Evolutionary conservation across 1,140 invertebrate genomes (phyloP).

Genomic region (Pogonus chalceus): DNA sequence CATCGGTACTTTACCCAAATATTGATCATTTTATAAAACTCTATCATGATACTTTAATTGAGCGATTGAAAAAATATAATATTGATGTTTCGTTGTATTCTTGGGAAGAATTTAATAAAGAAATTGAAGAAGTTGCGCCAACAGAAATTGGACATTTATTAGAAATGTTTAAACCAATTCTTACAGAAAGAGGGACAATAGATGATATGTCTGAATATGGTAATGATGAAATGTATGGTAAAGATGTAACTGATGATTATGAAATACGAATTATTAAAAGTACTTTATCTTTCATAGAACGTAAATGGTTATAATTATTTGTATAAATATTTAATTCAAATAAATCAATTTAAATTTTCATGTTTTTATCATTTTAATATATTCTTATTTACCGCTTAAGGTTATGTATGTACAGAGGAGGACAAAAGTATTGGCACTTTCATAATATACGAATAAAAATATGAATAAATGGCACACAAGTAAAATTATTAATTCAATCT

Average conservation of each 20-base stretch:
- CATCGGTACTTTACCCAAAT: constrained; percentile 33
- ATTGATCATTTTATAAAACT: constrained; percentile 39
- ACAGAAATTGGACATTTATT: constrained; percentile 31
- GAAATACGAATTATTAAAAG: not conserved
- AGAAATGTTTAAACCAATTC: constrained; percentile 33
- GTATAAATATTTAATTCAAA: too few relatives aligned
- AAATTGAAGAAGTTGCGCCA: constrained; percentile 25
- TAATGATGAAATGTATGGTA: not conserved
- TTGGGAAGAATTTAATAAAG: constrained; percentile 27
- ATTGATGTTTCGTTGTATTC: constrained; percentile 23
- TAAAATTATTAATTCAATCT: too few relatives aligned
- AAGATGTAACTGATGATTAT: not conserved
- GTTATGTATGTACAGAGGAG: too few relatives aligned
- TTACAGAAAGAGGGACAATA: constrained; percentile 30
- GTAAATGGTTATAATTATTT: not conserved
- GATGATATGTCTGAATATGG: constrained; percentile 25
- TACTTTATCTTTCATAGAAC: not conserved
- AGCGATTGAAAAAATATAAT: constrained; percentile 27
- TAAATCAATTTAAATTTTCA: too few relatives aligned
- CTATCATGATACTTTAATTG: constrained; percentile 42
- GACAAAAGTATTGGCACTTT: too few relatives aligned
- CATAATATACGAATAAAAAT: too few relatives aligned
- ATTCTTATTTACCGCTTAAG: too few relatives aligned
- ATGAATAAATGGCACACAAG: too few relatives aligned
- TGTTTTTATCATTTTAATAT: too few relatives aligned